Base-by-base conservation (phyloP, 2,797 vertebrate species). In the Sebastes kiyomatsui region DNA sequence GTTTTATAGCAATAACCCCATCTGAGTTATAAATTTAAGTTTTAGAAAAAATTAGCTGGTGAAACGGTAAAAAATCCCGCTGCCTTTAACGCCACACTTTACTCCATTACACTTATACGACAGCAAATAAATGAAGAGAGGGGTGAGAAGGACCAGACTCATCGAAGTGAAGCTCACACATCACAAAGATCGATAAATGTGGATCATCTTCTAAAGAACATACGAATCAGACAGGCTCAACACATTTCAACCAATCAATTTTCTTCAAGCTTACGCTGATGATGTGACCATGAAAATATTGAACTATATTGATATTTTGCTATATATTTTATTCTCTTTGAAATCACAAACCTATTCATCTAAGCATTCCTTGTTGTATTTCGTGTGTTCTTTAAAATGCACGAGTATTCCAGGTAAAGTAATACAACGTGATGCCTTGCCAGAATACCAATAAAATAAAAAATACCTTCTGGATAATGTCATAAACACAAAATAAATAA, bases 161-260 rank as follows among this genome's bases (percentile, higher is more conserved):
- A 83, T 54, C 20, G 33, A 72, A 72, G 69, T 59, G 42, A 77
- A 80, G 69, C 81, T 79, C 13, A 61, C 59, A 10, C 16, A 30
- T 78, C 80, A 58, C 5, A 52, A 33, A 52, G 28, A 88, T 90
- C 74, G n/a, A 77, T 90, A 71, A 46, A 61, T 52, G 52, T 59
- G 75, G 58, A 64, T 85, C 59, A 59, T 73, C 58, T 70, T 65
- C 14, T 72, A 11, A 67, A 56, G 56, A 67, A 14, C 3, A 8
- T 30, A 6, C 22, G 6, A 62, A 55, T 58, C 54, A 77, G 56
- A 20, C 2, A 7, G 35, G 3, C 28, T 65, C 49, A 20, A 55
- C 32, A 58, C 30, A 46, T 14, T 64, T 49, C 33, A 66, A 13
- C 13, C 28, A 18, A 9, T 72, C 56, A 27, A 65, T 28, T 69